Base-by-base conservation (phyloP, 2,797 vertebrate species). In the Scleropages formosus region DNA sequence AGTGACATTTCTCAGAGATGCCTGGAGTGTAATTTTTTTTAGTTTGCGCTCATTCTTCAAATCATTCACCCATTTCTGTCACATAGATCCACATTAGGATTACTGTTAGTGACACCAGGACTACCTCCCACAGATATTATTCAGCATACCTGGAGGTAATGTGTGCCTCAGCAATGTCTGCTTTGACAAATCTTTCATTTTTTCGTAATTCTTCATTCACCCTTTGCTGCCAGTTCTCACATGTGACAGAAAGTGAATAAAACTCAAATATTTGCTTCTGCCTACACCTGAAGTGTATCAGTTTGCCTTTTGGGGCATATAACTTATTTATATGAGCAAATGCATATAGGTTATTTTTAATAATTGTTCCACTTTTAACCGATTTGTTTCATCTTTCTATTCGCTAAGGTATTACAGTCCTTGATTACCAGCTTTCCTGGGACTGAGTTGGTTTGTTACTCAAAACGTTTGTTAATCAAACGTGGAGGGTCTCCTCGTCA, bases 1-100 rank as follows among this genome's bases (percentile, higher is more conserved):
- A 44, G 26, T 59, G 75, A 47, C 31, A 76, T 76, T 64, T 76
- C 66, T 76, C 51, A 75, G 26, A 58, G 69, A 61, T 47, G 74
- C 64, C 74, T 46, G 58, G 56, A 71, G 44, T 68, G 13, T 51
- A 62, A 58, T 73, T 73, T 51, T 51, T 61, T 20, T 44, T 61
- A 73, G 44, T 72, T 60, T 67, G 49, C 53, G 67, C 70, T 51
- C 44, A 78, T 60, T 74, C 22, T 27, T 74, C 53, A 46, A 31
- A 56, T 59, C 61, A 71, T 60, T 73, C 59, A 18, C 61, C 62
- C 22, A 18, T 73, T 74, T 74, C 62, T 78, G 72, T 39, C 77
- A 74, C 61, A 61, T 26, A 73, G 47, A 77, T 73, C 13, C 72
- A 74, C 46, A 74, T 74, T 53, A 69, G 64, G 39, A 47, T 78